A percentile compares a stretch with the other conserved stretches of the same genome.
Conservation (phyloP, 2,888 invertebrate species). For the Dermolepida albohirtum region DNA sequence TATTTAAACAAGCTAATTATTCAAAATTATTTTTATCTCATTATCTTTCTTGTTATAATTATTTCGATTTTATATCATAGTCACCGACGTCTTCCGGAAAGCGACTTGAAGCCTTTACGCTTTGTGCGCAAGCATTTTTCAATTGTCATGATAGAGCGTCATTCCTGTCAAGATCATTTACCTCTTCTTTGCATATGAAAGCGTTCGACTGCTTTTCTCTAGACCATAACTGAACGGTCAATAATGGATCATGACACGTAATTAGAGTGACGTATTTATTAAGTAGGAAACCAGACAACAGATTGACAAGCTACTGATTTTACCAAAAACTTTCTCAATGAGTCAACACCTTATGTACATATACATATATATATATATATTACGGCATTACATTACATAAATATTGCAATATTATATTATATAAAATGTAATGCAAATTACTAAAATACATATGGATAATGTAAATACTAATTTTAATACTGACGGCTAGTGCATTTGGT, state of each 20-base stretch:
- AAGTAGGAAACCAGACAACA: slow-evolving; percentile 29
- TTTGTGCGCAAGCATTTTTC: slow-evolving; percentile 57
- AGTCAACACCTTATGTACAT: not conserved
- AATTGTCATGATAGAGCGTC: slow-evolving; percentile 57
- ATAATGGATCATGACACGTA: slow-evolving; percentile 30
- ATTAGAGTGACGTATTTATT: slow-evolving; percentile 39
- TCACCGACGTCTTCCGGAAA: slow-evolving; percentile 7
- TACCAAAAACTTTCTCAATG: slow-evolving; percentile 21
- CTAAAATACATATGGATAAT: too few species aligned
- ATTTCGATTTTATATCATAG: slow-evolving; percentile 13
- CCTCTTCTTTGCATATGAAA: slow-evolving; percentile 33
- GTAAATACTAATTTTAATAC: too few species aligned
- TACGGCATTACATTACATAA: too few species aligned
- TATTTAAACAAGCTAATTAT: too few species aligned
- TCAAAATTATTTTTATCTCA: not conserved
- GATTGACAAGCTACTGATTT: slow-evolving; percentile 32
- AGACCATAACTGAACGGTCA: slow-evolving; percentile 33
- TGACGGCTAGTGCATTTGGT: too few species aligned
- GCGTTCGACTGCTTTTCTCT: slow-evolving; percentile 30
- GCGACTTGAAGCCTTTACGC: slow-evolving; percentile 49
- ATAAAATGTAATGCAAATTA: too few species aligned
- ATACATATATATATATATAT: too few species aligned
- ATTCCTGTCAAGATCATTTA: slow-evolving; percentile 49
- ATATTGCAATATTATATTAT: too few species aligned
- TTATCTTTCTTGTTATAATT: slow-evolving; percentile 11